Percentiles rank a stretch among this genome's conserved stretches.
phyloP scores from a whole-genome alignment of 2,113 vertebrate species.

The Vimba vimba region DNA sequence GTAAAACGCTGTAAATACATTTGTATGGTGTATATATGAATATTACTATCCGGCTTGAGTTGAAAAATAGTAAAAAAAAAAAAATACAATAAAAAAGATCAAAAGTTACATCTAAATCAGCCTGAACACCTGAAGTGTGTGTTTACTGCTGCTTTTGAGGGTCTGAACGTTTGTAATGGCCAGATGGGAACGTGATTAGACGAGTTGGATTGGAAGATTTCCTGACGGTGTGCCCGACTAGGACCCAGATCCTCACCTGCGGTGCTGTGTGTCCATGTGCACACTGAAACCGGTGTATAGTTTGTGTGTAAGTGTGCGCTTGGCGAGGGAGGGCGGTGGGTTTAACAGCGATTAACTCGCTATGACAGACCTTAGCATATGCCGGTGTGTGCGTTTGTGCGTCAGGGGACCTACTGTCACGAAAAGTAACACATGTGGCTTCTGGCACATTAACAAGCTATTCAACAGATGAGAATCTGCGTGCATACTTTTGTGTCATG shows the following conservation, averaged over 20 bases:
- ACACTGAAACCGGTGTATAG: conserved; percentile 7
- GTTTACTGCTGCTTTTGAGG: conserved; percentile 21
- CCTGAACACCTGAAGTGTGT: conserved; percentile 33
- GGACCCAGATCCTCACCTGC: conserved; percentile 4
- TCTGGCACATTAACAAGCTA: conserved; percentile 33
- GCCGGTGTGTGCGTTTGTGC: background rate
- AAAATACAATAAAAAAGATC: background rate
- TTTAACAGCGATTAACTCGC: conserved; percentile 32
- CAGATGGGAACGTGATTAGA: background rate
- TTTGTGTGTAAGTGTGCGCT: conserved; percentile 8
- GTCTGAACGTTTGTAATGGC: background rate
- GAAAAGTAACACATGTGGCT: conserved; percentile 30
- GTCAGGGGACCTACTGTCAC: conserved; percentile 37
- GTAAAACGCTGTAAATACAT: conserved; percentile 83
- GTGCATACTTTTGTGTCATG: conserved; percentile 26
- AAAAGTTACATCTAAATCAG: conserved; percentile 46
- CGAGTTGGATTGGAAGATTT: background rate
- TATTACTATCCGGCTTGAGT: conserved; percentile 73
- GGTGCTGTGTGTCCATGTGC: background rate
- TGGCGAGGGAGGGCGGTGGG: background rate
- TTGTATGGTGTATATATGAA: conserved; percentile 78
- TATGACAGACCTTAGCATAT: conserved; percentile 43
- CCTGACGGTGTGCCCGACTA: conserved; percentile 6
- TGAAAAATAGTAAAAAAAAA: conserved; percentile 54
- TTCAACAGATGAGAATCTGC: conserved; percentile 39